These are phyloP conservation scores for Ochotona princeps DNA, from an alignment of 2,113 vertebrate species.

Conservation along the genomic window DNA sequence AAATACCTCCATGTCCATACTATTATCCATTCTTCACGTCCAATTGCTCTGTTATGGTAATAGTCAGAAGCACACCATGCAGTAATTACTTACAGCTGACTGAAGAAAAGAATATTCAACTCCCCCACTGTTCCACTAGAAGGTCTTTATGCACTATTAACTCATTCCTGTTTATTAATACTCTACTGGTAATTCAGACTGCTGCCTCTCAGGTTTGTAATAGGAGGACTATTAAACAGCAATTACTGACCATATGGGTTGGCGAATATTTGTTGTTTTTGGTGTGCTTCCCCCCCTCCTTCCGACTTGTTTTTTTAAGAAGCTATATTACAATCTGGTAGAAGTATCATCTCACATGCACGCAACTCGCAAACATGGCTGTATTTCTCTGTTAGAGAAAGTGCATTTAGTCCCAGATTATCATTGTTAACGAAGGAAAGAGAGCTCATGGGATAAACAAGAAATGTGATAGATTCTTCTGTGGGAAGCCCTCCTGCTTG, in stretches of 20 bases:
- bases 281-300: constrained; percentile 42
- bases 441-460: constrained; percentile 65
- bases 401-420: constrained; percentile 80
- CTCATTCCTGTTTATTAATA: constrained; percentile 99
- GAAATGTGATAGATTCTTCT: constrained; percentile 50
- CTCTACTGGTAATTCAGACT: constrained; percentile 95
- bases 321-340: constrained; percentile 72
- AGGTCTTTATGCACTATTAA: constrained; percentile 99
- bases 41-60: constrained; percentile 99
- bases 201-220: constrained; percentile 94
- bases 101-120: constrained; percentile 98
- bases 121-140: constrained; percentile 96
- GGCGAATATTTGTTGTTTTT: constrained; percentile 86
- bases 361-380: constrained; percentile 82
- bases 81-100: constrained; percentile 99
- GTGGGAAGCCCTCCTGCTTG: constrained; percentile 46
- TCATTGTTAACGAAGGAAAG: constrained; percentile 74
- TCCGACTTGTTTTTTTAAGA: constrained; percentile 82
- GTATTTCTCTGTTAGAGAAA: constrained; percentile 77
- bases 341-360: constrained; percentile 81
- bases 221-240: constrained; percentile 92
- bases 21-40: constrained; percentile 99
- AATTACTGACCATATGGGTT: constrained; percentile 93
- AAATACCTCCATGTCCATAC: constrained; percentile 96
- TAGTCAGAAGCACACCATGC: constrained; percentile 98